Base-by-base conservation (phyloP, 2,797 vertebrate species). In the Danio jaintianensis region DNA sequence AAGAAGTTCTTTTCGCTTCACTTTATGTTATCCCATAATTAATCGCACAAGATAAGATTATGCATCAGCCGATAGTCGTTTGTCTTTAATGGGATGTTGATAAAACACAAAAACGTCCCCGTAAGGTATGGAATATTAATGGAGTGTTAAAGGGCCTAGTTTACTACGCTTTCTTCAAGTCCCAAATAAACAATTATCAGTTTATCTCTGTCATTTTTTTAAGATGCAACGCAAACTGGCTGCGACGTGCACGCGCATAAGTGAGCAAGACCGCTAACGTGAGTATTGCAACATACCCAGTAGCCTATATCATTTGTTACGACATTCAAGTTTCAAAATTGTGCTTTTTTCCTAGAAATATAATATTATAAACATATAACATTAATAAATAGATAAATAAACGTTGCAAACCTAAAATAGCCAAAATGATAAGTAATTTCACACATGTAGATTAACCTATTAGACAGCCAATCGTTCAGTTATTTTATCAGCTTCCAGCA, bases 1-100 rank as follows among this genome's bases (percentile, higher is more conserved):
- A 67, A 13, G 42, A 4, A 62, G 71, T 75, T 61, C 5, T 63
- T n/a, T n/a, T 29, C 29, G 29, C 38, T n/a, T 3, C 16, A 68
- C 20, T 55, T 66, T 77, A 50, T 45, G 42, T 36, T 40, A 56
- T 2, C 50, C 52, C n/a, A 20, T 59, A 59, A 68, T 78, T 43
- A 20, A 68, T 59, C 40, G 11, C 38, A 55, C 42, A 4, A 29
- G 40, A 29, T 43, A 4, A 29, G 40, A 29, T 43, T 12, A 45
- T 9, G 16, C 11, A 68, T 68, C 22, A 40, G 22, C 5, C 43
- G 16, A 68, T 58, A 18, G 20, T 47, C 15, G 47, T 78, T 58
- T 48, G 43, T 68, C 22, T 58, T 77, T 29, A 11, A 55, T 58
- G 9, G 42, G 38, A 1, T 77, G 20, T 13, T 67, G 63, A 56